These are phyloP conservation scores for Strongylocentrotus purpuratus DNA, from an alignment of 35 echinoderm and acorn worm species.

Conservation along the genomic window DNA sequence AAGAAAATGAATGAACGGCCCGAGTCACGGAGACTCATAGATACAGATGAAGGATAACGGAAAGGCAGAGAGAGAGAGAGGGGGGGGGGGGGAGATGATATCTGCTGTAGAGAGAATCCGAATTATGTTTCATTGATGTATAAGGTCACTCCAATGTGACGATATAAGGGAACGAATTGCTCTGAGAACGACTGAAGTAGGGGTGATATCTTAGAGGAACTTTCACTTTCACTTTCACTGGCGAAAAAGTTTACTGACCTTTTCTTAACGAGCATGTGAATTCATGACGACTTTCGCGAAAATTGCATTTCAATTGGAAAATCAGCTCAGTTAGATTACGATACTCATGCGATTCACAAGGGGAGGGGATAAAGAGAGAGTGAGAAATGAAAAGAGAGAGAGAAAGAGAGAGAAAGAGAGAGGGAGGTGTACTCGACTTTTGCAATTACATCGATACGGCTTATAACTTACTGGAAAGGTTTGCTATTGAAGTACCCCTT, in stretches of 20 bases:
- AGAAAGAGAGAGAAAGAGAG: neutral
- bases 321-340: neutral
- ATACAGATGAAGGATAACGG: neutral
- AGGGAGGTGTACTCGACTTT: neutral
- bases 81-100: neutral
- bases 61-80: neutral
- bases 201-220: neutral
- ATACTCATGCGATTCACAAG: neutral
- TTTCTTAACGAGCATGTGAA: constrained; percentile 32
- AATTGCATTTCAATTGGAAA: constrained; percentile 41
- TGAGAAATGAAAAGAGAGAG: neutral
- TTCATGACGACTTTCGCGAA: constrained; percentile 41
- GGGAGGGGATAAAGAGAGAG: neutral
- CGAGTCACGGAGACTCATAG: no score
- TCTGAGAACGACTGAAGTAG: neutral
- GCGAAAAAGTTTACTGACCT: constrained; percentile 23
- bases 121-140: neutral
- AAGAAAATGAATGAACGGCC: no score
- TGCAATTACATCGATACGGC: constrained; percentile 34
- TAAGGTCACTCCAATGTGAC: neutral
- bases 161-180: neutral
- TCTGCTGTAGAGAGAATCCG: neutral
- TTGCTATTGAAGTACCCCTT: neutral
- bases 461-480: neutral
- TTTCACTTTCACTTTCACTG: neutral